Base-by-base conservation (phyloP, 2,888 invertebrate genomes). In the Keiferia lycopersicella region DNA sequence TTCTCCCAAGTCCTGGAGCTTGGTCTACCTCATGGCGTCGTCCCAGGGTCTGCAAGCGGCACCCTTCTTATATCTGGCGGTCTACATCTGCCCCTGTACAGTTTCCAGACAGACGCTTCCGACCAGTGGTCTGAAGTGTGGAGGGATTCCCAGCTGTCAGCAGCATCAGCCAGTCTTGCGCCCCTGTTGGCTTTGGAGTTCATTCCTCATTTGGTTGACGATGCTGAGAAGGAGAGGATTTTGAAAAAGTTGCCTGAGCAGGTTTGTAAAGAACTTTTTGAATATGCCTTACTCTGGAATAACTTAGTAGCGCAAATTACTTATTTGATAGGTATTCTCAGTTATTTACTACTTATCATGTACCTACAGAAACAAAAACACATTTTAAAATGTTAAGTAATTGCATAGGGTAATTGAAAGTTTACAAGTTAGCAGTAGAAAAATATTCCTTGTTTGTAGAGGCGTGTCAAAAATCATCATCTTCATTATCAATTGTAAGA, bases 1-100 rank as follows among this genome's bases (percentile, higher is more conserved):
- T 94, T 94, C 77, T 94, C 94, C 0, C 94, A 94, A 89, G 94
- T 94, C 0, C 81, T 94, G 0, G 94, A 94, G 73, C 86, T 94
- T 0, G 94, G 94, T 67, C 88, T 94, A 0, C 94, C 94, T 0
- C 92, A 92, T 62, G 94, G 93, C 1, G 93, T 94, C 0, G 93
- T 94, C 0, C 94, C 94, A 0, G 94, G 94, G 0, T 94, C 94
- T 0, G 94, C 94, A 63, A 91, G 92, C 66, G 94, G 94, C 0
- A 92, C 93, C 1, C 86, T 94, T 0, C 80, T 94, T 0, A 92
- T 94, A 0, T 92, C 94, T 48, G 94, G 94, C 4, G 94, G 94
- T 56, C 86, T 94, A 12, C 93, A 94, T 51, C 84, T 94, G 0
- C 94, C 94, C 0, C 70, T 91, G 0, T 91, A 88, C 67, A 89